Percentiles rank a stretch among this genome's conserved stretches.
These are phyloP conservation scores for Acanthopleura granulata DNA, from an alignment of 2,888 invertebrate genomes.

Conservation along the genomic window DNA sequence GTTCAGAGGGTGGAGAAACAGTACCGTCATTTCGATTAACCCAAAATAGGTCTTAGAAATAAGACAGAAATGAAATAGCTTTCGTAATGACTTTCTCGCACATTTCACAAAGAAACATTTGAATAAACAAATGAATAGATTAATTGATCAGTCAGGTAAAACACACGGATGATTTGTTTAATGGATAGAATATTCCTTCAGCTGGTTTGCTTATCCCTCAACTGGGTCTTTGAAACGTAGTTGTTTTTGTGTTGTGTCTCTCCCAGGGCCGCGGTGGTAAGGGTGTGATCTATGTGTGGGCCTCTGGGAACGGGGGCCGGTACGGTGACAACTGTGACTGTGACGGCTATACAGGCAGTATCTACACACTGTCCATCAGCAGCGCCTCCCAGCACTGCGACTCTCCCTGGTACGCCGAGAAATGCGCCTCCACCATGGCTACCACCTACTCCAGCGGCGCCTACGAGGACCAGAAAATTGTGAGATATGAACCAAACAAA, in stretches of 20 bases:
- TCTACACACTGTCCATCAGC: slow-evolving; percentile 89
- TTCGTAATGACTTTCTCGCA: too few species aligned
- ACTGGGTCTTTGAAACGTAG: too few species aligned
- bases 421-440: slow-evolving; percentile 88
- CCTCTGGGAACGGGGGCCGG: slow-evolving; percentile 90
- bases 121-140: too few species aligned
- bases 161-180: too few species aligned
- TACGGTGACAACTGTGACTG: slow-evolving; percentile 90
- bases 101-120: too few species aligned
- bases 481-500: slow-evolving; percentile 71
- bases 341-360: slow-evolving; percentile 88
- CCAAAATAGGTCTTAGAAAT: too few species aligned
- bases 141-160: too few species aligned
- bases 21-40: too few species aligned
- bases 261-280: slow-evolving; percentile 79
- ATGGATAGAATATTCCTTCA: too few species aligned
- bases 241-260: not conserved
- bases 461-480: slow-evolving; percentile 88
- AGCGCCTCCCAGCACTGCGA: slow-evolving; percentile 81
- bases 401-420: slow-evolving; percentile 93
- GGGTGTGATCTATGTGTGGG: slow-evolving; percentile 92
- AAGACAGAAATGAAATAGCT: too few species aligned
- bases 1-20: too few species aligned
- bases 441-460: slow-evolving; percentile 92
- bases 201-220: too few species aligned